Conservation (phyloP, 2,113 vertebrate genomes). For the Malurus alboscapulatus region DNA sequence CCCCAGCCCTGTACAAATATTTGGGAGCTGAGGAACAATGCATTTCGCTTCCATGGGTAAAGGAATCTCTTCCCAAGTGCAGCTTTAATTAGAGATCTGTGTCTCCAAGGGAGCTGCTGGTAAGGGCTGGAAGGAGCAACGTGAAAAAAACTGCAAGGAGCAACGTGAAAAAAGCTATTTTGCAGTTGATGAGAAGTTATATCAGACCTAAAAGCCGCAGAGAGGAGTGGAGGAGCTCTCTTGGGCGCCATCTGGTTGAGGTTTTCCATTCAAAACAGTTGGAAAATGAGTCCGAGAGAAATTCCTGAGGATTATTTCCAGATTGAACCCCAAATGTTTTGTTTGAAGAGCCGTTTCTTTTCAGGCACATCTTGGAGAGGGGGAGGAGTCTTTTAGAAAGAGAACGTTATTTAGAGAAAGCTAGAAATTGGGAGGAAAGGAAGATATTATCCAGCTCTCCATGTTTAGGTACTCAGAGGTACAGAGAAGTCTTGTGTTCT, state of each 20-base stretch:
- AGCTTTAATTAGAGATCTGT: not conserved
- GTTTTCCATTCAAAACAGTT: not conserved
- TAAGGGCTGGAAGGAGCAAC: not conserved
- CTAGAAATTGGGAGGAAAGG: not conserved
- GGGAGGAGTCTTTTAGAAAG: not conserved
- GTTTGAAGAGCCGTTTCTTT: not conserved
- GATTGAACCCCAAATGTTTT: not conserved
- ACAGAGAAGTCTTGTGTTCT: not conserved
- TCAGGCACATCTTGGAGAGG: not conserved
- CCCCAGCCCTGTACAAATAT: not conserved
- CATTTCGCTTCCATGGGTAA: accelerated
- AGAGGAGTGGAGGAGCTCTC: not conserved
- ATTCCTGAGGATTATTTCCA: not conserved
- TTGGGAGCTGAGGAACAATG: not conserved
- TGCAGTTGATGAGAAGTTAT: not conserved
- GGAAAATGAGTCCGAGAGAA: not conserved
- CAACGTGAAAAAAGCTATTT: not conserved
- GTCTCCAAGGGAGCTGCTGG: not conserved
- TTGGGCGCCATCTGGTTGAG: constrained; percentile 23
- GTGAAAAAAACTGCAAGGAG: not conserved
- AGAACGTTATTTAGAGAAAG: not conserved
- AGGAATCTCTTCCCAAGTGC: accelerated
- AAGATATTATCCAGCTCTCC: not conserved
- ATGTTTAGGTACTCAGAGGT: no score
- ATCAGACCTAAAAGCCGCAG: not conserved